Percentiles rank a stretch among this genome's conserved stretches.
Conservation (phyloP, 2,113 vertebrate genomes). For the Melanerpes formicivorus region DNA sequence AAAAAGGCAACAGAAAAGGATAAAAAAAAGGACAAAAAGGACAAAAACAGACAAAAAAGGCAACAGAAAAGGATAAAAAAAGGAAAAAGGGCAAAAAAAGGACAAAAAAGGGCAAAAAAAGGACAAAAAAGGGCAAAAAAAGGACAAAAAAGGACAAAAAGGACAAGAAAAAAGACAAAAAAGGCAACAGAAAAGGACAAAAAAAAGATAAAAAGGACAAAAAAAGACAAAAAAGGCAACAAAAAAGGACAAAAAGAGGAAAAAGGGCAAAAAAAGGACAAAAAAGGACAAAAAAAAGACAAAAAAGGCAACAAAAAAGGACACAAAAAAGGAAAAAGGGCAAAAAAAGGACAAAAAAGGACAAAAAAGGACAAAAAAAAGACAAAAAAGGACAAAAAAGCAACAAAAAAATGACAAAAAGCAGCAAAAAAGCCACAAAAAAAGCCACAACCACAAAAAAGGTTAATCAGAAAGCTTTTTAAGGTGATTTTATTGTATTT, state of each 20-base stretch:
- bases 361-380: too few species aligned
- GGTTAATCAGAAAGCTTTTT: slow-evolving; percentile 49
- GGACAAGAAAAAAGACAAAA: neutral
- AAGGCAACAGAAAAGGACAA: neutral
- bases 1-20: neutral
- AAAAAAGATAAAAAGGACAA: neutral
- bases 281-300: neutral
- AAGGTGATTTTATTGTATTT: slow-evolving; percentile 67
- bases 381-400: neutral
- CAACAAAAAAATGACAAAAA: neutral
- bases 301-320: too few species aligned
- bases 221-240: too few species aligned
- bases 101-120: neutral
- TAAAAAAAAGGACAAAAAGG: too few species aligned
- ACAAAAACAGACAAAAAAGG: neutral
- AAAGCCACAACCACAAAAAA: neutral
- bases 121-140: too few species aligned
- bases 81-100: too few species aligned
- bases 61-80: neutral
- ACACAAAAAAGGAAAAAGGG: too few species aligned
- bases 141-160: neutral
- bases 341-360: too few species aligned
- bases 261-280: too few species aligned
- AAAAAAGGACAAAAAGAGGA: too few species aligned
- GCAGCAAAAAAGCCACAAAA: too few species aligned